Evolutionary conservation across 2,113 vertebrate genomes (phyloP), one percentile per base, ranked within the genome.

Genomic region (Pelecanus crispus): DNA sequence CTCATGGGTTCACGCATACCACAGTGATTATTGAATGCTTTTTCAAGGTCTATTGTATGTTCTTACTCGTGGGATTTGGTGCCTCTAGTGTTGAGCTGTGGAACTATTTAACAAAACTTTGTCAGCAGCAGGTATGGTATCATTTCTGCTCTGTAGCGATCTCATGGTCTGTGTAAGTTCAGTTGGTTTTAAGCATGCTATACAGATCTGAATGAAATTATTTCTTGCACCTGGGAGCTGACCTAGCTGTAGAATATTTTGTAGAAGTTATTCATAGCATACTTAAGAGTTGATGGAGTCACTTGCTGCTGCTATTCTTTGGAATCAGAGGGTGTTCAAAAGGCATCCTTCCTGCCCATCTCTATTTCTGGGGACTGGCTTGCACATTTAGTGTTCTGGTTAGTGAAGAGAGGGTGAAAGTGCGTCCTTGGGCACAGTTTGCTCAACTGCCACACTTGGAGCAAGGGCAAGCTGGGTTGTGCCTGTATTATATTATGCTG

Each of bases 41-140:
- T 95, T 91, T 36, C 73, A 24, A 66, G 61, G 61, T 31, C 56
- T 45, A 36, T 88, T 91, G 61, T 95, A 68, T 61, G 38, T 55
- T 91, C 61, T 32, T 55, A 62, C 70, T 85, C 1, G 1, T 66
- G 92, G 86, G 56, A 94, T 95, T 88, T 90, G 84, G 73, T 94
- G 97, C 94, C 95, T 95, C 94, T 92, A 94, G 92, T 58, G 92
- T 83, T 91, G 87, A 88, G 74, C 81, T 70, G 65, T 70, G 92
- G 77, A 96, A 94, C 52, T 91, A 28, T 53, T 63, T n/a, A 58
- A 25, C 25, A 38, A 66, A 93, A 62, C 79, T 72, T 26, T 49
- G 29, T 72, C 42, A n/a, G 7, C 38, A 58, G 75, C 22, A 83
- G 31, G 45, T 71, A 17, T 3, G 28, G 59, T 36, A 36, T 12